Base-by-base conservation (phyloP, 1,140 invertebrate genomes). In the Trypoxylus dichotomus region DNA sequence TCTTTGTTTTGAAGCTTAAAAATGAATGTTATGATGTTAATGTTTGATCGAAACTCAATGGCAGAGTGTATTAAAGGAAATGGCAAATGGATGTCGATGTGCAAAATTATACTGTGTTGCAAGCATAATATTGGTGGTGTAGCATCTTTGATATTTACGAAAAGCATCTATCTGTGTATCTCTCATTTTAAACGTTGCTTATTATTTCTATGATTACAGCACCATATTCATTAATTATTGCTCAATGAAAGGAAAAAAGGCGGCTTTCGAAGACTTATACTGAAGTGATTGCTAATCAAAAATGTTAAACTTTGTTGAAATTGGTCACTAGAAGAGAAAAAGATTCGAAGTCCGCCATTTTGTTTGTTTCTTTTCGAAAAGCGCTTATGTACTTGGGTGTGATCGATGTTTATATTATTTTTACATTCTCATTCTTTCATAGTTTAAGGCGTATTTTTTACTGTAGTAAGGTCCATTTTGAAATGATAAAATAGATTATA, bases 1-100 rank as follows among this genome's bases (percentile, higher is more conserved):
- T 54, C 47, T 54, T n/a, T 54, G 47, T 54, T 54, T 54, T 54
- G 15, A 54, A 54, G 47, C 47, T 54, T 54, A 54, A 54, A 54
- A n/a, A 54, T 54, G 47, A 15, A n/a, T 54, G 19, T 54, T n/a
- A 3, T n/a, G n/a, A 54, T 19, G n/a, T n/a, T n/a, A n/a, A n/a
- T n/a, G n/a, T n/a, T n/a, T n/a, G n/a, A n/a, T n/a, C n/a, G 19
- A 54, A 19, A 54, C 13, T 3, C 15, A 54, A 54, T 54, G n/a
- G 11, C 19, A 54, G 19, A n/a, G 19, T n/a, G 15, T n/a, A 54
- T 54, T 6, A 43, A 41, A 41, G 15, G 15, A 19, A 54, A 54
- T 6, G 7, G 47, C 1, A 19, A 54, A 19, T 19, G 5, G 19
- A 19, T 37, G 32, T 37, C 32, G 10, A 37, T 37, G 32, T 37